Evolutionary conservation across 1,140 invertebrate species (phyloP).

Genomic region (Hirudo medicinalis): DNA sequence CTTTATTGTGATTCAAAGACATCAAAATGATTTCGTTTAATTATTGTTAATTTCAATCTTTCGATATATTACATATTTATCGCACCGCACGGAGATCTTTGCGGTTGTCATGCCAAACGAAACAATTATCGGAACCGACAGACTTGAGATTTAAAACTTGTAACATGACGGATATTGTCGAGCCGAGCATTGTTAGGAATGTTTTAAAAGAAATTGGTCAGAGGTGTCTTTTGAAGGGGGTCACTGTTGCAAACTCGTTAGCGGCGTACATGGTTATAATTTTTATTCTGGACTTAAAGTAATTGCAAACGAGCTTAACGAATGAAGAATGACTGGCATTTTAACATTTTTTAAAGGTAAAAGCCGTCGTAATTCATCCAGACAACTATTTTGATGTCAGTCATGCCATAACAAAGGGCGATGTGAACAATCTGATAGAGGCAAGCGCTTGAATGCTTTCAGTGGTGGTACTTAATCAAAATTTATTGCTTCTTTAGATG

Average conservation of each 20-base stretch:
- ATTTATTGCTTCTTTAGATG: conserved; percentile 27
- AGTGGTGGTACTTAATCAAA: conserved; percentile 22
- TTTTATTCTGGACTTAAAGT: background rate
- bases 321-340: background rate
- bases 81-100: too few species aligned
- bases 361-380: background rate
- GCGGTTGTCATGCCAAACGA: too few species aligned
- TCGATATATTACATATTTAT: too few species aligned
- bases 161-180: background rate
- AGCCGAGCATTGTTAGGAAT: background rate
- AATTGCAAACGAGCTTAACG: background rate
- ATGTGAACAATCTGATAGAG: background rate
- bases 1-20: too few species aligned
- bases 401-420: background rate
- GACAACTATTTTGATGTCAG: conserved; percentile 1
- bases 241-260: conserved; percentile 1
- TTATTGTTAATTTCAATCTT: too few species aligned
- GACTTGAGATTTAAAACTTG: background rate
- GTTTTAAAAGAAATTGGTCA: conserved; percentile 7
- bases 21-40: too few species aligned
- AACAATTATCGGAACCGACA: too few species aligned
- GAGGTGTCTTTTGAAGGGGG: conserved; percentile 2
- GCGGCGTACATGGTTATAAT: background rate
- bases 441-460: background rate
- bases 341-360: conserved; percentile 8